phyloP scores from a whole-genome alignment of 2,797 vertebrate genomes.

The Arctocebus calabarensis region DNA sequence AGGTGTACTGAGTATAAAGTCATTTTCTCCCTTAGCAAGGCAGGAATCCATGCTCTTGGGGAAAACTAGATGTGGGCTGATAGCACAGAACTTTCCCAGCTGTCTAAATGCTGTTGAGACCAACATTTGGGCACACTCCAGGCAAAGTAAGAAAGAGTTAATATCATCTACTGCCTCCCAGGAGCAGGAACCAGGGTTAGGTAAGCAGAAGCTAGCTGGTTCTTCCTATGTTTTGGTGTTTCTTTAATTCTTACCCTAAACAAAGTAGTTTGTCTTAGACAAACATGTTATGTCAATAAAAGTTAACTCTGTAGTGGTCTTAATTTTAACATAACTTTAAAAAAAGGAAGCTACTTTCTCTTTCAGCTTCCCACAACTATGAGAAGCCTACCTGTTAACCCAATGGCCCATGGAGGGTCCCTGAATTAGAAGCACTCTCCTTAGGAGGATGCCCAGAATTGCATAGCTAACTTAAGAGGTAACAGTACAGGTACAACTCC shows the following conservation, averaged over 20 bases:
- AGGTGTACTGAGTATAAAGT: neutral
- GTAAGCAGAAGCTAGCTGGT: neutral
- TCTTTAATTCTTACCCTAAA: conserved; percentile 17
- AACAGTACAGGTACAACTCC: neutral
- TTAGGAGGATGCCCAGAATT: neutral
- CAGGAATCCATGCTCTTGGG: neutral
- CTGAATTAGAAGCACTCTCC: neutral
- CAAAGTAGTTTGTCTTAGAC: neutral
- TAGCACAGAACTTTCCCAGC: neutral
- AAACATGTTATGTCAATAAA: neutral
- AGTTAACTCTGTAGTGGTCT: neutral
- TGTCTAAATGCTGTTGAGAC: neutral
- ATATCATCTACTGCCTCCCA: neutral
- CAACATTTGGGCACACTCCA: neutral
- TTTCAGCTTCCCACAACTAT: neutral
- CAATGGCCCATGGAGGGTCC: neutral
- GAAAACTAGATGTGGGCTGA: neutral
- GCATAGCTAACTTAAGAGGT: neutral
- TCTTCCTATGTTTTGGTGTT: neutral
- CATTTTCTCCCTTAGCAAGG: neutral
- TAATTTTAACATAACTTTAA: neutral
- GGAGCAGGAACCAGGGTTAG: neutral
- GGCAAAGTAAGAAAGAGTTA: neutral
- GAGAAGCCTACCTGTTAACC: neutral
- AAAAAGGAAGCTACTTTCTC: conserved; percentile 31